phyloP scores from a whole-genome alignment of 2,113 vertebrate genomes.

The Urocolius indicus region DNA sequence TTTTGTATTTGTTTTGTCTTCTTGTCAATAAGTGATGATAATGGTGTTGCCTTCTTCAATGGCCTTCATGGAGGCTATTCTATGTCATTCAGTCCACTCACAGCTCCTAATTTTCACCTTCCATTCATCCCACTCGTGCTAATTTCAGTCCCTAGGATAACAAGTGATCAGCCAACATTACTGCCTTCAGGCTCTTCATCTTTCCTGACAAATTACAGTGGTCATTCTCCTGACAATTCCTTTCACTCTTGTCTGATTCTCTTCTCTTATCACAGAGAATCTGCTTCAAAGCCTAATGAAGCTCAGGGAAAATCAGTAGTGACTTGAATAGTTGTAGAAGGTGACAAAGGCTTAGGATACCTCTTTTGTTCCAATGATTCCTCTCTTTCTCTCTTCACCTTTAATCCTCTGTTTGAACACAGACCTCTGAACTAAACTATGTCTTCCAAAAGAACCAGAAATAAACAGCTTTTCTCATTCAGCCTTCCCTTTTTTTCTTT shows the following conservation, averaged over 20 bases:
- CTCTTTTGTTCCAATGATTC: neutral
- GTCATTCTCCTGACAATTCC: neutral
- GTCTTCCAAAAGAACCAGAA: neutral
- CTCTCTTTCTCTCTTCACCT: neutral
- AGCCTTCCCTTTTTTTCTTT: neutral
- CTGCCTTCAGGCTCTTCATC: neutral
- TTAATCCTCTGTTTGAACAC: neutral
- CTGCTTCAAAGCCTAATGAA: neutral
- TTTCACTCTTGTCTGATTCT: neutral
- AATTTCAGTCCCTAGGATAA: accelerated
- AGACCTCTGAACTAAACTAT: accelerated
- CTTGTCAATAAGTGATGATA: neutral
- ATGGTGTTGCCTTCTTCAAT: neutral
- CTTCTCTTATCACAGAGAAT: neutral
- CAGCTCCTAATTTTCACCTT: neutral
- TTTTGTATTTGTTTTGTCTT: neutral
- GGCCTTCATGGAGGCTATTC: neutral
- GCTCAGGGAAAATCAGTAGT: neutral
- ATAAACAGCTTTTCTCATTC: accelerated
- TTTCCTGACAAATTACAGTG: neutral
- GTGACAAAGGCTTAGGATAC: neutral
- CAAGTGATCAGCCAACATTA: neutral
- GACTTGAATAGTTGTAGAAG: neutral
- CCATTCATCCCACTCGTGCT: neutral
- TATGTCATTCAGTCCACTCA: neutral